Percentiles rank a stretch among this genome's conserved stretches.
These are phyloP conservation scores for Gari tellinella DNA, from an alignment of 2,888 invertebrate species.

Conservation along the genomic window DNA sequence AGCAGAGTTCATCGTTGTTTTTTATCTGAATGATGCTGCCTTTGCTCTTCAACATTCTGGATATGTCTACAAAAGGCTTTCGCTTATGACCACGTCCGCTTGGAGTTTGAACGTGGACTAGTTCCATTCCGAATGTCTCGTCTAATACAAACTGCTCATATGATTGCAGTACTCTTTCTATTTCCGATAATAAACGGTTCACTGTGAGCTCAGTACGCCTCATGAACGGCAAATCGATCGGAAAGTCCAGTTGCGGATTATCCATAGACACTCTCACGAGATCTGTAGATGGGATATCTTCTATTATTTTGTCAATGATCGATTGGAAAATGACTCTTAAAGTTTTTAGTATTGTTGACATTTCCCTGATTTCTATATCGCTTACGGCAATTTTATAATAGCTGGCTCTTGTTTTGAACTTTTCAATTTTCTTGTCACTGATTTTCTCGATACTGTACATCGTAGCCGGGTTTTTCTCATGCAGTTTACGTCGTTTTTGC, in stretches of 20 bases:
- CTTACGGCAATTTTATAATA: conserved; percentile 15
- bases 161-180: conserved; percentile 39
- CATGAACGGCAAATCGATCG: conserved; percentile 34
- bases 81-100: conserved; percentile 6
- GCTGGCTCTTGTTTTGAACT: conserved; percentile 12
- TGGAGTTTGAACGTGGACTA: conserved; percentile 9
- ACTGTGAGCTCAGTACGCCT: conserved; percentile 23
- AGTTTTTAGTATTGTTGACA: conserved; percentile 10
- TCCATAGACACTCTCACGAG: conserved; percentile 36
- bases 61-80: conserved; percentile 16
- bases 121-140: conserved; percentile 30
- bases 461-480: not conserved
- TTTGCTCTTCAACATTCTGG: conserved; percentile 11
- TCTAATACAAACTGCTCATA: conserved; percentile 45
- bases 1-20: conserved; percentile 20
- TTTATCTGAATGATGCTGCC: conserved; percentile 26
- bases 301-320: conserved; percentile 7
- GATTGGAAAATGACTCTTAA: conserved; percentile 16
- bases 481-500: not conserved
- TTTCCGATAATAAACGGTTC: conserved; percentile 37
- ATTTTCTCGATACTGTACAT: conserved; percentile 12
- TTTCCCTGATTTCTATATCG: conserved; percentile 1
- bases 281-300: conserved; percentile 15
- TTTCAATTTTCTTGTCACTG: conserved; percentile 17
- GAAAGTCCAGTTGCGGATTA: conserved; percentile 35